Evolutionary conservation across 2,888 invertebrate genomes (phyloP).

Genomic region (Anodontia alba): DNA sequence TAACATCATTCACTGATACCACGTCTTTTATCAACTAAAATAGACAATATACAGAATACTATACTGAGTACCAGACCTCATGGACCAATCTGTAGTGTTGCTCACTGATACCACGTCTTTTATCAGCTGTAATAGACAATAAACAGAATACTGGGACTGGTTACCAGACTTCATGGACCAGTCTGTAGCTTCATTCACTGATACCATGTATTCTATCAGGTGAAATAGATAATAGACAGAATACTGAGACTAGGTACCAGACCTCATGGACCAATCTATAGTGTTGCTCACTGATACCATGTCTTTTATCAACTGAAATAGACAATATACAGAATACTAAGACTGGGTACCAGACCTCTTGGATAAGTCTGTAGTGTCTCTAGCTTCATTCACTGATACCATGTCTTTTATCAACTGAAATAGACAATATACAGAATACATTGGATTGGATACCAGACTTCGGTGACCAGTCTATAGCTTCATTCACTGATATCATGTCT

Average conservation of each 20-base stretch:
- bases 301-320: constrained; percentile 78
- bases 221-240: constrained; percentile 68
- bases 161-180: constrained; percentile 74
- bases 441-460: constrained; percentile 74
- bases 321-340: no score
- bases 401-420: constrained; percentile 80
- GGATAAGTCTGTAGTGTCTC: constrained; percentile 81
- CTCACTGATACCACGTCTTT: constrained; percentile 81
- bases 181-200: constrained; percentile 82
- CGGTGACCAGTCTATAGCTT: constrained; percentile 80
- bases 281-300: constrained; percentile 82
- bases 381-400: constrained; percentile 81
- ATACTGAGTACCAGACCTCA: constrained; percentile 68
- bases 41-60: no score
- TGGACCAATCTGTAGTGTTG: constrained; percentile 81
- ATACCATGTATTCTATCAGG: constrained; percentile 81
- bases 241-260: constrained; percentile 69
- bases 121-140: constrained; percentile 75
- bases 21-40: constrained; percentile 81
- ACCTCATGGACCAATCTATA: constrained; percentile 77
- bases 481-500: constrained; percentile 82
- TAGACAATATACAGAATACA: no score
- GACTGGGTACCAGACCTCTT: constrained; percentile 68
- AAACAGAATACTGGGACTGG: constrained; percentile 80
- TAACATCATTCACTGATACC: constrained; percentile 82